Evolutionary conservation across 2,888 invertebrate species (phyloP).

Genomic region (Galerucella nymphaeae): DNA sequence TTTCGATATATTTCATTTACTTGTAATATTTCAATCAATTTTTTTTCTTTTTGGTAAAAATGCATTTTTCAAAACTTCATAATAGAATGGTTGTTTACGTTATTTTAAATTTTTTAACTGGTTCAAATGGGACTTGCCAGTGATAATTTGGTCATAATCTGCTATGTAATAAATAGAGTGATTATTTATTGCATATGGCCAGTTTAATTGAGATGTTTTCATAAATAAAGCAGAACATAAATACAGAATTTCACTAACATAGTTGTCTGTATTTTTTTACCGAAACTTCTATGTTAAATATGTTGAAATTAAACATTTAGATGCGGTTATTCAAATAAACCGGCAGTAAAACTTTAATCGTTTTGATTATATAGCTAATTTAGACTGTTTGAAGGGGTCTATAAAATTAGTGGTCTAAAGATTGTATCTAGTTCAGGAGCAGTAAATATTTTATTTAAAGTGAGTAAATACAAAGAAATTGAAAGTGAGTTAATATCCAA

Average conservation of each 20-base stretch:
- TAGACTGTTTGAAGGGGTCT: constrained; percentile 26
- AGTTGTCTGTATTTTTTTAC: background rate
- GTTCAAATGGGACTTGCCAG: too few species aligned
- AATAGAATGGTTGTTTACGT: too few species aligned
- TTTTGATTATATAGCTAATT: constrained; percentile 32
- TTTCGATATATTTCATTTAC: too few species aligned
- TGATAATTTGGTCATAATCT: background rate
- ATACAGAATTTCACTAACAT: background rate
- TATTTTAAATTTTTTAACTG: too few species aligned
- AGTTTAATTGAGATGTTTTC: background rate
- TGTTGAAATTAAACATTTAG: background rate
- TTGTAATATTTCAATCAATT: too few species aligned
- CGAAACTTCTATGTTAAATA: background rate
- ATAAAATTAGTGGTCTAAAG: constrained; percentile 18
- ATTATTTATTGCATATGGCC: background rate
- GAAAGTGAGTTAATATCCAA: background rate
- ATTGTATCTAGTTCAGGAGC: constrained; percentile 1
- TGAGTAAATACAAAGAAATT: background rate
- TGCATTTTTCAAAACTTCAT: too few species aligned
- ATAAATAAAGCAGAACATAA: background rate
- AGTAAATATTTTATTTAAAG: constrained; percentile 6
- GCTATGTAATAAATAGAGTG: background rate
- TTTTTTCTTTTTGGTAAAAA: too few species aligned
- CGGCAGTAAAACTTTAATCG: constrained; percentile 31
- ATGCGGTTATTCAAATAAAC: constrained; percentile 27